These are phyloP conservation scores for Melieria crassipennis DNA, from an alignment of 2,888 invertebrate genomes.

Conservation along the genomic window DNA sequence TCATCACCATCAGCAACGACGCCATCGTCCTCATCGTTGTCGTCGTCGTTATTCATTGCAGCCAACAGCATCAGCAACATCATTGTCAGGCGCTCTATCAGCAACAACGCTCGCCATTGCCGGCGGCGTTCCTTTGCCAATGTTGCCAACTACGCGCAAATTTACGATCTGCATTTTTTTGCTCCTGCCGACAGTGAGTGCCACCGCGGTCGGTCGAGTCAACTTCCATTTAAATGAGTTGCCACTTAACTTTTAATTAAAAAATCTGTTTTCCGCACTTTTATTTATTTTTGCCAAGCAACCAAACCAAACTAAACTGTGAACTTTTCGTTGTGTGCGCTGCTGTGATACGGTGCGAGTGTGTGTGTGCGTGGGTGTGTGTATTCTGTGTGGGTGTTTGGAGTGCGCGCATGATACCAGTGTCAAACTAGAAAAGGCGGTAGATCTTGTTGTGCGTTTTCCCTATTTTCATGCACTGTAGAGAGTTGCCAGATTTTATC, in stretches of 20 bases:
- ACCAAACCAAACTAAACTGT: background rate
- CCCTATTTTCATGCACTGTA: too few relatives aligned
- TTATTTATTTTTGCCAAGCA: conserved; percentile 41
- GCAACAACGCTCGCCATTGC: background rate
- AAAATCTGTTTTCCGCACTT: conserved; percentile 59
- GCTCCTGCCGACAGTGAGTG: conserved; percentile 1
- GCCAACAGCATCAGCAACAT: too few relatives aligned
- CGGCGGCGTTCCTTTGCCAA: background rate
- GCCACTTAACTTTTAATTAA: conserved; percentile 62
- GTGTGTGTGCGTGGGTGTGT: too few relatives aligned
- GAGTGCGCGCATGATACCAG: too few relatives aligned
- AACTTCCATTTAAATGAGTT: conserved; percentile 61
- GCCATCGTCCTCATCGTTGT: background rate
- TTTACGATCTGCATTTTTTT: background rate
- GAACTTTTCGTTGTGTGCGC: too few relatives aligned
- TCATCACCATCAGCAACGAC: background rate
- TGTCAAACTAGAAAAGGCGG: too few relatives aligned
- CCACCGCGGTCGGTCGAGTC: conserved; percentile 46
- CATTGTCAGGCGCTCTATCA: background rate
- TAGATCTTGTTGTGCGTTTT: too few relatives aligned
- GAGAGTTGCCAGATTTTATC: too few relatives aligned
- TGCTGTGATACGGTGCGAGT: too few relatives aligned
- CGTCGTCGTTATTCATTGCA: background rate
- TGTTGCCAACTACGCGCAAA: background rate
- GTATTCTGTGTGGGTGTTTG: too few relatives aligned